Evolutionary conservation across 2,888 invertebrate species (phyloP), one percentile per base, ranked within the genome.

Genomic region (Epirrhoe alternata): DNA sequence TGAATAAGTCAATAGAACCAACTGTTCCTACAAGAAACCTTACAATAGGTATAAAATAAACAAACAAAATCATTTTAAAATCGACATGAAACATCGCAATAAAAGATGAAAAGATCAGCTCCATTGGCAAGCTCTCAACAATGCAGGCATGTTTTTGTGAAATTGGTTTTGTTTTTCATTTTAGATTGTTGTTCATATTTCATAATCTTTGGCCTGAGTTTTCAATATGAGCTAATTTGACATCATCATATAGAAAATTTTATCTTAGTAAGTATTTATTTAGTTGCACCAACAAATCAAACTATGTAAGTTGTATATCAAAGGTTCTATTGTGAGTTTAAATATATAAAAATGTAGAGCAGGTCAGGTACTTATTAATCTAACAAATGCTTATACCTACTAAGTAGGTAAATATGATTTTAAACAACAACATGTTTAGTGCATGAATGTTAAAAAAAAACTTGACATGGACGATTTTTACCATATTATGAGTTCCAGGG

Each of bases 71-170:
- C 14, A 50, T 45, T 61, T 49, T 51, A 42, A 42, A 59, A 47
- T 66, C 66, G 55, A 67, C 61, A 52, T 70, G 42, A 68, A 64
- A 53, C 54, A 62, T 59, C 55, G 66, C 60, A 69, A 61, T 73
- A 73, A 73, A 73, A 73, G 64, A 64, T 67, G 61, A 67, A 70
- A 68, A 51, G 66, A 59, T 35, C 35, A 50, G 49, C 61, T 64
- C 53, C 55, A 68, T 61, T 71, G 73, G 73, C 70, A 71, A 66
- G 16, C 64, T 64, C 58, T 65, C 71, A 73, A 73, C 66, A 67
- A 62, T 64, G 52, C 49, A 35, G 47, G 35, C 33, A 45, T 56
- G 51, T 58, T 66, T 65, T 61, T 53, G 51, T 61, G 60, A 68
- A 47, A 31, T 49, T 33, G 49, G n/a, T n/a, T n/a, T 49, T 49